Evolutionary conservation across 2,113 vertebrate genomes (phyloP).

Genomic region (Lophius piscatorius): DNA sequence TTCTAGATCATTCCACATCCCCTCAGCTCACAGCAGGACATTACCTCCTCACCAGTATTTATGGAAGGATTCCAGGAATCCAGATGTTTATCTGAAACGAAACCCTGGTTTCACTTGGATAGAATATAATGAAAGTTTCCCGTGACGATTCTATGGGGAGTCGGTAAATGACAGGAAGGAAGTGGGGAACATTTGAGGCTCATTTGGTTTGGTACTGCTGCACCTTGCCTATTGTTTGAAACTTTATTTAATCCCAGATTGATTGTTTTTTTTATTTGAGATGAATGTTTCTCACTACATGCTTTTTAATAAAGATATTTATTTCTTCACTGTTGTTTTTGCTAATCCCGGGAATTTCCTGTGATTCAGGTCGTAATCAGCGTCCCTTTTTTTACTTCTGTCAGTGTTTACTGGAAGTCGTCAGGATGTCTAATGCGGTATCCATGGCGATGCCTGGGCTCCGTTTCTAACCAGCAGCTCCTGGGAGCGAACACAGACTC

Average conservation of each 20-base stretch:
- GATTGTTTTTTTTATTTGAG: too few relatives aligned
- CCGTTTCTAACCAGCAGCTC: neutral
- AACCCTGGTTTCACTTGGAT: neutral
- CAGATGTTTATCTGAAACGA: too few relatives aligned
- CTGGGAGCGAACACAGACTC: neutral
- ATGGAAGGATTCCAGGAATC: too few relatives aligned
- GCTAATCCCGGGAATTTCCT: conserved; percentile 1
- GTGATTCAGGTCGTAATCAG: neutral
- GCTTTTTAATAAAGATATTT: conserved; percentile 52
- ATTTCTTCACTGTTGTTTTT: conserved; percentile 6
- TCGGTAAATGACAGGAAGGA: too few relatives aligned
- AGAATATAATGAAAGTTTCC: too few relatives aligned
- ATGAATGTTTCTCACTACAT: neutral
- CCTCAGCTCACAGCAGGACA: neutral
- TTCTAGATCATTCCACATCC: too few relatives aligned
- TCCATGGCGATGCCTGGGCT: conserved; percentile 5
- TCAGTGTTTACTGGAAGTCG: conserved; percentile 22
- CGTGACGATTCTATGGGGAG: too few relatives aligned
- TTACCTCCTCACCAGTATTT: too few relatives aligned
- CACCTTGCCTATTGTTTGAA: too few relatives aligned
- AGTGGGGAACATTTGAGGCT: too few relatives aligned
- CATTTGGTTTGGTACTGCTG: too few relatives aligned
- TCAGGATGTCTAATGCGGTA: neutral
- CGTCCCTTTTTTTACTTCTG: conserved; percentile 31
- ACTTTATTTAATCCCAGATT: too few relatives aligned